Evolutionary conservation across 2,888 invertebrate species (phyloP).

Genomic region (Acrobasis suavella): DNA sequence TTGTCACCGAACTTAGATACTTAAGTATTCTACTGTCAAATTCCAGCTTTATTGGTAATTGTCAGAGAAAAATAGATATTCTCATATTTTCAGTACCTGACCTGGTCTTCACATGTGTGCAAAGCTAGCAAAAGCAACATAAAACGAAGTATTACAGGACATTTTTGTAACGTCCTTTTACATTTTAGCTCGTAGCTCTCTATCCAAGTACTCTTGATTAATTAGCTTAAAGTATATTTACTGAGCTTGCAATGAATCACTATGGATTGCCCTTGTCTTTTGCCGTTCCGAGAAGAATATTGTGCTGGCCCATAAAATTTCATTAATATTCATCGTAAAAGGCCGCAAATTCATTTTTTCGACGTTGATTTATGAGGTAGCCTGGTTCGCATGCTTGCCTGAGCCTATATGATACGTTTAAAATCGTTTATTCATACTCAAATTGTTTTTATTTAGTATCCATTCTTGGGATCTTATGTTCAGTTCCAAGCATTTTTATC

Average conservation of each 20-base stretch:
- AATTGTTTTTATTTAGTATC: constrained; percentile 29
- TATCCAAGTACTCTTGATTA: constrained; percentile 12
- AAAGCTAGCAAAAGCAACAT: too few species aligned
- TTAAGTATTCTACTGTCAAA: too few species aligned
- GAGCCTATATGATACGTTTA: constrained; percentile 40
- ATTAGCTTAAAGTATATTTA: constrained; percentile 15
- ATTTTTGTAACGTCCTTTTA: too few species aligned
- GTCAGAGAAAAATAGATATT: too few species aligned
- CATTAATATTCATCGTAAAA: constrained; percentile 73
- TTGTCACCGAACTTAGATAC: too few species aligned
- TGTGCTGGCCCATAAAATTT: constrained; percentile 51
- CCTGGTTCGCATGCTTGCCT: constrained; percentile 52
- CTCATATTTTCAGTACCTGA: too few species aligned
- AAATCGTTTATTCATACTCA: constrained; percentile 38
- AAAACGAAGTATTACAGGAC: too few species aligned
- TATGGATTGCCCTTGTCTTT: constrained; percentile 31
- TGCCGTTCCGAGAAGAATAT: constrained; percentile 38
- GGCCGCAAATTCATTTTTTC: constrained; percentile 65
- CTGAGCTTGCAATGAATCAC: constrained; percentile 22
- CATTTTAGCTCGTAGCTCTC: background rate
- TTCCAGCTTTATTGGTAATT: too few species aligned
- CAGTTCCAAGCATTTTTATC: background rate
- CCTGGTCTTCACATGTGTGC: too few species aligned
- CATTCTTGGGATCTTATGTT: background rate
- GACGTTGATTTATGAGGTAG: constrained; percentile 67